A percentile compares a stretch with the other conserved stretches of the same genome.
Evolutionary conservation across 2,888 invertebrate genomes (phyloP).

Genomic region (Microplitis deprimator): DNA sequence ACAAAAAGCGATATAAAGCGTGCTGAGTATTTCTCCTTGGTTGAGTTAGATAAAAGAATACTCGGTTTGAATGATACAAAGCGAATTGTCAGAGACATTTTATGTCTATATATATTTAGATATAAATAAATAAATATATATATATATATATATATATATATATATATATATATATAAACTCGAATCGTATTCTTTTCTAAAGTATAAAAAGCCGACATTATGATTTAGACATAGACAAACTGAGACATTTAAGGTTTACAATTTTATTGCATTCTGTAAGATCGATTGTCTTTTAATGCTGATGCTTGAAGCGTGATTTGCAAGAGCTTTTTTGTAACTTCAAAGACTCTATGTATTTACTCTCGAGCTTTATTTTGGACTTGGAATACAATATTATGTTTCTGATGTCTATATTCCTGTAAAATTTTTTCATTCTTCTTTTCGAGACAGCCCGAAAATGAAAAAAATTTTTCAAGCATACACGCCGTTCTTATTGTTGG

Average conservation of each 20-base stretch:
- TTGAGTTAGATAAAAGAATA: conserved; percentile 17
- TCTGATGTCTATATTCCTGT: background rate
- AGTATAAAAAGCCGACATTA: background rate
- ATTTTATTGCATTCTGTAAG: background rate
- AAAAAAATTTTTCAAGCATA: conserved; percentile 12
- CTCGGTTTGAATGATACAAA: conserved; percentile 5
- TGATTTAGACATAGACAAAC: background rate
- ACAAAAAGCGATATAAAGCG: background rate
- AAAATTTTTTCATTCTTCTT: background rate
- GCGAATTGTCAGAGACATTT: background rate
- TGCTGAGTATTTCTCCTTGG: conserved; percentile 8
- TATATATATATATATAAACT: background rate
- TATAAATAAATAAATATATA: background rate
- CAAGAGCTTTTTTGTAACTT: background rate
- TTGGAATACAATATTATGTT: background rate
- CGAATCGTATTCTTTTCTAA: background rate
- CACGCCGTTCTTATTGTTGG: background rate
- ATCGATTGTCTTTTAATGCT: background rate
- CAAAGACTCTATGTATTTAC: background rate
- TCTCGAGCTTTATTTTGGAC: background rate
- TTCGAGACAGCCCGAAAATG: too few species aligned
- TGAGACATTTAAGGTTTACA: background rate
- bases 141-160: background rate
- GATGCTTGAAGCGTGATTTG: background rate
- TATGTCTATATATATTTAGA: background rate